Conservation (phyloP, 2,113 vertebrate species). For the Glaucidium brasilianum region DNA sequence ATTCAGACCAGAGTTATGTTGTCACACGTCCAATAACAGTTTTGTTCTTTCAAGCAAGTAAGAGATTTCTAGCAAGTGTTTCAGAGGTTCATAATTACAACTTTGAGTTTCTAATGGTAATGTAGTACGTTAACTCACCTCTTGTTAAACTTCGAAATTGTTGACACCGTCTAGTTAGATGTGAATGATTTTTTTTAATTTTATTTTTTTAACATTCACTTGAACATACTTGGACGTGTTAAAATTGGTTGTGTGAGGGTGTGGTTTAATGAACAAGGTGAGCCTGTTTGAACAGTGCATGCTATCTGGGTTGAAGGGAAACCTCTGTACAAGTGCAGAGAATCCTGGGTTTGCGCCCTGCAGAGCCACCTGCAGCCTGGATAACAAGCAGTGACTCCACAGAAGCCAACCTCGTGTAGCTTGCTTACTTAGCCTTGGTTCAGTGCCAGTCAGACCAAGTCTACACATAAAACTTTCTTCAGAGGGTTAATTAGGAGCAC, state of each 20-base stretch:
- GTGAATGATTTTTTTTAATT: rapidly evolving
- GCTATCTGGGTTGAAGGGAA: neutral
- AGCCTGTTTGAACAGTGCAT: neutral
- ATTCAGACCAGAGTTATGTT: neutral
- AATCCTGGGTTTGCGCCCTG: neutral
- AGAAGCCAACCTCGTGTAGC: neutral
- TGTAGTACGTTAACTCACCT: neutral
- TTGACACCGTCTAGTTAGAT: rapidly evolving
- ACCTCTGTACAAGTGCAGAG: neutral
- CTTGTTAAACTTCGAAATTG: neutral
- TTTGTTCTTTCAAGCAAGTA: neutral
- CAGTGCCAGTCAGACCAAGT: neutral
- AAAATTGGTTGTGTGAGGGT: neutral
- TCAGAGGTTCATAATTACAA: neutral
- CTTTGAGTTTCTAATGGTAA: neutral
- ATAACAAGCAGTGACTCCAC: rapidly evolving
- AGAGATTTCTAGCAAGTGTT: neutral
- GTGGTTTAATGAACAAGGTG: neutral
- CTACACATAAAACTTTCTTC: neutral
- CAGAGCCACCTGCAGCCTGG: neutral
- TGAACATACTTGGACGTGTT: rapidly evolving
- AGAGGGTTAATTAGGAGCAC: neutral
- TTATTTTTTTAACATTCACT: neutral
- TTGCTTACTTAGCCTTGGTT: neutral
- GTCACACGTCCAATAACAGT: neutral